Percentiles rank a stretch among this genome's conserved stretches.
phyloP scores from a whole-genome alignment of 2,113 vertebrate species.

The Micronycteris hirsuta region DNA sequence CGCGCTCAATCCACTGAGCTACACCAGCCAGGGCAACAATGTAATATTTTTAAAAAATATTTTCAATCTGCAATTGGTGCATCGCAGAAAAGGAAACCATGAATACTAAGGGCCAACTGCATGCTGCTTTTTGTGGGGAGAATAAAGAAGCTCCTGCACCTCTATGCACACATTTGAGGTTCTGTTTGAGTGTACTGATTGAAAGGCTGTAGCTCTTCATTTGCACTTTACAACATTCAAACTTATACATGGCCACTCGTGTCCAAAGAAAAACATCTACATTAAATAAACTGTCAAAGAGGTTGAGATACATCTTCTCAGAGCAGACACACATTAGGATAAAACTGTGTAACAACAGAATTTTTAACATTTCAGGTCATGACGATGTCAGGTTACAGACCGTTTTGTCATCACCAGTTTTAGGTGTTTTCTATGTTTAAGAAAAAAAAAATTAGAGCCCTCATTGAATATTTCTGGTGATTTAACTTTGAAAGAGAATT shows the following conservation, averaged over 20 bases:
- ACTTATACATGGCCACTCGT: neutral
- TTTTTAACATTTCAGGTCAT: neutral
- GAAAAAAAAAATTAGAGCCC: neutral
- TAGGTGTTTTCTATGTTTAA: neutral
- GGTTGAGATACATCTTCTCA: neutral
- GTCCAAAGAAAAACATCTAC: neutral
- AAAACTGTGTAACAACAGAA: neutral
- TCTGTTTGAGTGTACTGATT: neutral
- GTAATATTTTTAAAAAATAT: neutral
- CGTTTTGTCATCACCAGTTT: neutral
- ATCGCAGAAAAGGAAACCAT: neutral
- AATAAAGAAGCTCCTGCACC: neutral
- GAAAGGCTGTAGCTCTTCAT: neutral
- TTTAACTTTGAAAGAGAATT: slow-evolving; percentile 2
- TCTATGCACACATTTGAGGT: neutral
- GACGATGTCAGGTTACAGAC: neutral
- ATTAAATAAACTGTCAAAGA: slow-evolving; percentile 18
- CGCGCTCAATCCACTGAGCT: too few relatives aligned
- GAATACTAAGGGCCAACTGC: neutral
- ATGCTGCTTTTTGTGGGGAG: neutral
- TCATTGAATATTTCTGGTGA: neutral
- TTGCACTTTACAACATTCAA: neutral
- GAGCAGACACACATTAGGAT: neutral
- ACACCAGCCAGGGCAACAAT: too few relatives aligned
- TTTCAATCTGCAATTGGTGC: neutral